Evolutionary conservation across 2,888 invertebrate genomes (phyloP).

Genomic region (Conus canariensis): DNA sequence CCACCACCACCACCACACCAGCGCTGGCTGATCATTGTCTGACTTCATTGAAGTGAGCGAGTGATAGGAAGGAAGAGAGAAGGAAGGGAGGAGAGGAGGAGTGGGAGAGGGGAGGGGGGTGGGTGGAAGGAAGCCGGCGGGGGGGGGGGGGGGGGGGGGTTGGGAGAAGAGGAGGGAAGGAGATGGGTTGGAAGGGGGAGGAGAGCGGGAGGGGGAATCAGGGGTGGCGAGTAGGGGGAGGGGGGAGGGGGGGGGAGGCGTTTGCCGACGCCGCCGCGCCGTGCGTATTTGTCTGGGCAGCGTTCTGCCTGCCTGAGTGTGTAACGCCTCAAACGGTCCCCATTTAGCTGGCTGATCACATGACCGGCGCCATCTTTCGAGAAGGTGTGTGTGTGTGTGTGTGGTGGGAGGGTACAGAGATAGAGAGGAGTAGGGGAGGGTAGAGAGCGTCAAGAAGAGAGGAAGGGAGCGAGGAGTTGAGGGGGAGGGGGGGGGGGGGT

Average conservation of each 20-base stretch:
- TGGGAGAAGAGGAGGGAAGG: not conserved
- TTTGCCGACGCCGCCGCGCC: not conserved
- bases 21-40: slow-evolving; percentile 19
- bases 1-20: not conserved
- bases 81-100: not conserved
- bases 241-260: not conserved
- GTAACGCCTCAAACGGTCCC: slow-evolving; percentile 23
- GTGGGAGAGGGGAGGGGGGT: not conserved
- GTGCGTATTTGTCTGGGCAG: slow-evolving; percentile 13
- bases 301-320: slow-evolving; percentile 11
- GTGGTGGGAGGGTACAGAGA: not conserved
- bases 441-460: not conserved
- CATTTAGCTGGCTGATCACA: slow-evolving; percentile 10
- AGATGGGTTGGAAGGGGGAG: not conserved
- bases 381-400: not conserved
- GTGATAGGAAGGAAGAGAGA: not conserved
- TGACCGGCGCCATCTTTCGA: slow-evolving; percentile 16
- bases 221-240: not conserved
- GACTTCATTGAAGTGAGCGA: slow-evolving; percentile 31
- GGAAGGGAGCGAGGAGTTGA: not conserved
- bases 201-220: not conserved
- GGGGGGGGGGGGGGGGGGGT: not conserved
- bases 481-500: not conserved
- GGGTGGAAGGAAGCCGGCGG: not conserved
- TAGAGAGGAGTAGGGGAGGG: not conserved